Percentiles rank a stretch among this genome's conserved stretches.
These are phyloP conservation scores for Trematomus bernacchii DNA, from an alignment of 2,797 vertebrate genomes.

Conservation along the genomic window DNA sequence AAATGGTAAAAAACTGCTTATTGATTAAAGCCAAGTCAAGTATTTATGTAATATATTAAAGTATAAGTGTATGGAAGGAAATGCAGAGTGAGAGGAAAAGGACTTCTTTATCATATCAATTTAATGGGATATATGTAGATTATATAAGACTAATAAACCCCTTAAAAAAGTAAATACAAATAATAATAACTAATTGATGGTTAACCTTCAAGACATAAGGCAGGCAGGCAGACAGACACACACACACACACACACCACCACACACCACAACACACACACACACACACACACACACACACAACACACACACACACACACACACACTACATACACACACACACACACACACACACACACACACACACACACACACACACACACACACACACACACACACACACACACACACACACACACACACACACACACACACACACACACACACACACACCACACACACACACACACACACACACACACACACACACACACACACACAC, in stretches of 20 bases:
- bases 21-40: not conserved
- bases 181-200: not conserved
- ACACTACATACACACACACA: not conserved
- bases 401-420: conserved; percentile 11
- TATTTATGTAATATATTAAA: not conserved
- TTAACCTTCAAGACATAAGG: conserved; percentile 10
- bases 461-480: conserved; percentile 1
- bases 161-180: not conserved
- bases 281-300: conserved; percentile 23
- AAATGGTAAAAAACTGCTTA: not conserved
- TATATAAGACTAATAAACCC: not conserved
- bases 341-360: conserved; percentile 26
- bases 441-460: conserved; percentile 21
- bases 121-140: not conserved
- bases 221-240: conserved; percentile 11
- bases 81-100: not conserved
- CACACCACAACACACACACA: not conserved
- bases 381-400: conserved; percentile 23
- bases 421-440: conserved; percentile 1
- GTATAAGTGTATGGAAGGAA: not conserved
- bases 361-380: not conserved
- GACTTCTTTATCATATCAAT: not conserved
- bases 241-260: not conserved
- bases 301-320: conserved; percentile 16
- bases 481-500: conserved; percentile 1